Percentiles rank a stretch among this genome's conserved stretches.
Evolutionary conservation across 2,113 vertebrate genomes (phyloP).

Genomic region (Gobiocypris rarus): DNA sequence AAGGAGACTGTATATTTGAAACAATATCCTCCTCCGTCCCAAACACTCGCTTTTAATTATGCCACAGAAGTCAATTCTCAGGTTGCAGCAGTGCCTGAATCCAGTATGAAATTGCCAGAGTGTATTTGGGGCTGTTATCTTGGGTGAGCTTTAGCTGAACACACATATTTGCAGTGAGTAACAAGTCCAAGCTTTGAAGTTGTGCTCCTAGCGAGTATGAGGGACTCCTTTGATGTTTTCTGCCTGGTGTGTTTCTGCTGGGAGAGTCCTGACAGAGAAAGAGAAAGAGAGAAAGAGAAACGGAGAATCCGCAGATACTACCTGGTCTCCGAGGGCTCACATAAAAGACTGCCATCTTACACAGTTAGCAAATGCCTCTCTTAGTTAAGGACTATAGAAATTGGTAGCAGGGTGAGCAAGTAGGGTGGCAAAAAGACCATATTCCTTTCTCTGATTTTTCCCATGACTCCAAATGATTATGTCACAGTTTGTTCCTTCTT

Average conservation of each 20-base stretch:
- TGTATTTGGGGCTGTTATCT: slow-evolving; percentile 65
- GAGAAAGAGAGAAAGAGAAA: slow-evolving; percentile 23
- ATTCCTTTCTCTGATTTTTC: slow-evolving; percentile 7
- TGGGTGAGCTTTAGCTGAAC: slow-evolving; percentile 64
- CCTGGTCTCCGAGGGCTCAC: slow-evolving; percentile 49
- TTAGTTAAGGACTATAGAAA: slow-evolving; percentile 43
- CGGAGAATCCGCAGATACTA: slow-evolving; percentile 53
- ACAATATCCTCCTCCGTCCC: slow-evolving; percentile 38
- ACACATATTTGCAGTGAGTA: slow-evolving; percentile 65
- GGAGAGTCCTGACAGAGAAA: slow-evolving; percentile 53
- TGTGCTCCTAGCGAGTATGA: slow-evolving; percentile 59
- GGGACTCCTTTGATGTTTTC: slow-evolving; percentile 65
- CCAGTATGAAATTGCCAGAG: slow-evolving; percentile 63
- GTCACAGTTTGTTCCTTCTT: slow-evolving; percentile 26
- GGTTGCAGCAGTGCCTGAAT: slow-evolving; percentile 60
- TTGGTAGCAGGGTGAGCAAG: slow-evolving; percentile 20
- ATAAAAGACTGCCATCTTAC: slow-evolving; percentile 61
- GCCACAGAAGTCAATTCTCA: slow-evolving; percentile 60
- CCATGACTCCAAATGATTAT: slow-evolving; percentile 3
- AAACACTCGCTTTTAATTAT: slow-evolving; percentile 63
- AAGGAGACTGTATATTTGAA: slow-evolving; percentile 52
- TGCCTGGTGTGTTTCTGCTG: slow-evolving; percentile 61
- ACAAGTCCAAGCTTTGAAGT: slow-evolving; percentile 68
- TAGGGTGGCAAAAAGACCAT: background rate
- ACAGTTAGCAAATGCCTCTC: slow-evolving; percentile 47